Conservation (phyloP, 2,113 vertebrate species). For the Thalassoma bifasciatum region DNA sequence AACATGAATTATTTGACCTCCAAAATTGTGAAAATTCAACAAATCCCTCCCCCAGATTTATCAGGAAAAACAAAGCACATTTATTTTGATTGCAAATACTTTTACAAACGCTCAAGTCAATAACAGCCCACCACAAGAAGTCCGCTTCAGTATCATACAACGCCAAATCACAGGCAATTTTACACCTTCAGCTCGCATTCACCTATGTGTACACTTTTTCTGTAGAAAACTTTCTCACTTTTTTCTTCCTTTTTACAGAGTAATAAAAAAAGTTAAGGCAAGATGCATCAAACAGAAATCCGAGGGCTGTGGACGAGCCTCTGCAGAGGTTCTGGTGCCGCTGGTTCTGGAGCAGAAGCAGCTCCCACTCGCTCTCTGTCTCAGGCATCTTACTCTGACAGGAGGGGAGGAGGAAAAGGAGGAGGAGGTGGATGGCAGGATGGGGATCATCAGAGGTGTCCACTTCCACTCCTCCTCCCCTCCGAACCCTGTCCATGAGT, state of each 20-base stretch:
- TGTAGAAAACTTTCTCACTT: slow-evolving; percentile 89
- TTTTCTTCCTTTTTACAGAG: slow-evolving; percentile 91
- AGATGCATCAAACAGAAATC: slow-evolving; percentile 98
- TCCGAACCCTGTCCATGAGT: slow-evolving; percentile 63
- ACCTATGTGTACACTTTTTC: slow-evolving; percentile 79
- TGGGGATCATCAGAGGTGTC: slow-evolving; percentile 79
- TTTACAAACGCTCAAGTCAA: slow-evolving; percentile 71
- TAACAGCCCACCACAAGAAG: slow-evolving; percentile 74
- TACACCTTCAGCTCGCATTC: slow-evolving; percentile 64
- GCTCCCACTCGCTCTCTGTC: slow-evolving; percentile 87
- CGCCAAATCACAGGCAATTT: slow-evolving; percentile 69
- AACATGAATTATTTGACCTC: slow-evolving; percentile 32
- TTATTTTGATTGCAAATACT: slow-evolving; percentile 76
- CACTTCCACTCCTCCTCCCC: slow-evolving; percentile 77
- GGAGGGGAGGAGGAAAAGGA: slow-evolving; percentile 78
- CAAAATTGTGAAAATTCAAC: slow-evolving; percentile 42
- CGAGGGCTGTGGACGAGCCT: slow-evolving; percentile 75
- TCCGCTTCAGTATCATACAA: slow-evolving; percentile 68
- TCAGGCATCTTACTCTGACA: slow-evolving; percentile 91
- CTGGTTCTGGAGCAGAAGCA: slow-evolving; percentile 68
- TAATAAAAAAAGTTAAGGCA: slow-evolving; percentile 97
- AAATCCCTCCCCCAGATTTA: slow-evolving; percentile 43
- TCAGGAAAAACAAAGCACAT: slow-evolving; percentile 71
- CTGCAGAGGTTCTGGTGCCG: slow-evolving; percentile 71
- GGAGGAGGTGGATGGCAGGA: slow-evolving; percentile 72